Conservation (phyloP, 2,113 vertebrate genomes). For the Nothoprocta perdicaria region DNA sequence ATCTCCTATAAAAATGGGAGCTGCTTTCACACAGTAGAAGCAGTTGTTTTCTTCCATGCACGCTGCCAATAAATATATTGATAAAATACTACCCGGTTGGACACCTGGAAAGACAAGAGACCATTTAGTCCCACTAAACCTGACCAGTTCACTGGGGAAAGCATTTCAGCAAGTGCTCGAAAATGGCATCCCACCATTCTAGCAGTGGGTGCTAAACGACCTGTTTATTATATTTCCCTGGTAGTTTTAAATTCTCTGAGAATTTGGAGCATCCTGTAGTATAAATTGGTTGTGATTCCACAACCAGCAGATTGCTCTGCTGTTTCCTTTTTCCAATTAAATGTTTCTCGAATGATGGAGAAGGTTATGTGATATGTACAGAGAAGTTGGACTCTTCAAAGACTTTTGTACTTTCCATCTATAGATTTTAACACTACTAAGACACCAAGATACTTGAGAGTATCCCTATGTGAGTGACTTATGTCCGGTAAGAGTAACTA, state of each 20-base stretch:
- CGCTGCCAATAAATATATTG: background rate
- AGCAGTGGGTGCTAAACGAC: background rate
- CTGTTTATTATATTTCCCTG: background rate
- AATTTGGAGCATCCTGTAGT: background rate
- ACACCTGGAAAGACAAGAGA: background rate
- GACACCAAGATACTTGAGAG: background rate
- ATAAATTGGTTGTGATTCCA: background rate
- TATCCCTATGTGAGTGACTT: background rate
- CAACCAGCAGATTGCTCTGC: background rate
- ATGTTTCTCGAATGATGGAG: background rate
- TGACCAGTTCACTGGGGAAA: background rate
- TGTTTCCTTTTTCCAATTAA: background rate
- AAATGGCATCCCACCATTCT: rapidly evolving
- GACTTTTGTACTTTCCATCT: background rate
- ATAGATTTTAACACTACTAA: background rate
- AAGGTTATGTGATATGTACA: background rate
- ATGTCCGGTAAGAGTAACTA: background rate
- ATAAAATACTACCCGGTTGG: background rate
- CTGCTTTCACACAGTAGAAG: background rate
- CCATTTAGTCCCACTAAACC: background rate
- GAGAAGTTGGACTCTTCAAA: background rate
- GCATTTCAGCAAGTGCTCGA: background rate
- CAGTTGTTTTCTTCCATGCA: background rate
- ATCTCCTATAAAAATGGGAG: background rate
- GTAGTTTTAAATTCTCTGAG: background rate